Percentiles rank a stretch among this genome's conserved stretches.
Conservation (phyloP, 2,888 invertebrate genomes). For the Latrodectus elegans region DNA sequence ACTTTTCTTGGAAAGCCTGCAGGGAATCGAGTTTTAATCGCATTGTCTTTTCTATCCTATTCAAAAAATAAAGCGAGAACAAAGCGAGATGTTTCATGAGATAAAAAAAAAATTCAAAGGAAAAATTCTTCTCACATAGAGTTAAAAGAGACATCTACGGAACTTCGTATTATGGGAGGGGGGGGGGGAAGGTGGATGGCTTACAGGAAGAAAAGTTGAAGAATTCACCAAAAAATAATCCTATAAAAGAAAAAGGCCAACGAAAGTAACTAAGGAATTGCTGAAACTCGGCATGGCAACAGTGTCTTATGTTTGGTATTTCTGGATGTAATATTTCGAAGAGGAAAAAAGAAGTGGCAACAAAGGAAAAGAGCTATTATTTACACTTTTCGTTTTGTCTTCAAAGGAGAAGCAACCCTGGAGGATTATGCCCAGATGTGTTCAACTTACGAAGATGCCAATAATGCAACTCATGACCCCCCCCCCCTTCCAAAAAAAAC, state of each 20-base stretch:
- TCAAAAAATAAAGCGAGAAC: slow-evolving; percentile 25
- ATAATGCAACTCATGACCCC: too few relatives aligned
- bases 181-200: slow-evolving; percentile 6
- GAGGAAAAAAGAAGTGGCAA: not conserved
- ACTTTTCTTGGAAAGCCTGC: slow-evolving; percentile 19
- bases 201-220: not conserved
- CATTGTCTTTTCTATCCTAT: slow-evolving; percentile 30
- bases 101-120: slow-evolving; percentile 9
- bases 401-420: not conserved
- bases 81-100: slow-evolving; percentile 6
- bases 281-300: not conserved
- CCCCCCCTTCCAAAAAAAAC: too few relatives aligned
- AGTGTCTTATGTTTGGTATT: not conserved
- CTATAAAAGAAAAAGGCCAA: not conserved
- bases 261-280: not conserved
- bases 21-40: slow-evolving; percentile 58
- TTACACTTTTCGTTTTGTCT: not conserved
- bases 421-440: not conserved
- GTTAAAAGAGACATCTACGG: slow-evolving; percentile 27
- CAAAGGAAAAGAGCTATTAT: not conserved
- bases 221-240: not conserved
- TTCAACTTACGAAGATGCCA: not conserved
- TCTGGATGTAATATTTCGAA: not conserved
- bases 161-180: slow-evolving; percentile 27
- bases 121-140: slow-evolving; percentile 23